A percentile compares a stretch with the other conserved stretches of the same genome.
Evolutionary conservation across 1,140 invertebrate genomes (phyloP).

Genomic region (Trachelipus rathkii): DNA sequence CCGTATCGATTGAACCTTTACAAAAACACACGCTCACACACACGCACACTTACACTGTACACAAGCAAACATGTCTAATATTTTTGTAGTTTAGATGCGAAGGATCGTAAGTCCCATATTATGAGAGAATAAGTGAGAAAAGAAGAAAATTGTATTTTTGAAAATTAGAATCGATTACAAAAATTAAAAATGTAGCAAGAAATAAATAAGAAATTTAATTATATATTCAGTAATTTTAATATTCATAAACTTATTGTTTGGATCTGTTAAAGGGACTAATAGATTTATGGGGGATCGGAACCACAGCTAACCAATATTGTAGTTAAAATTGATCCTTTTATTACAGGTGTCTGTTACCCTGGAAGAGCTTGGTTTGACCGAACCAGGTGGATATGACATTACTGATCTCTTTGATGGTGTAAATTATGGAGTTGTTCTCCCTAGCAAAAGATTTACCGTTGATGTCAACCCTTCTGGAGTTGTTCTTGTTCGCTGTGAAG

Average conservation of each 20-base stretch:
- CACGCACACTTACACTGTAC: not conserved
- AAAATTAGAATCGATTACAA: too few relatives aligned
- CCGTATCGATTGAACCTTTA: too few relatives aligned
- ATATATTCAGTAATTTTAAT: too few relatives aligned
- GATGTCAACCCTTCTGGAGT: slow-evolving; percentile 81
- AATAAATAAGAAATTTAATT: too few relatives aligned
- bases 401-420: slow-evolving; percentile 82
- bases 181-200: too few relatives aligned
- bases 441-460: slow-evolving; percentile 81
- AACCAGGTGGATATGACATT: slow-evolving; percentile 73
- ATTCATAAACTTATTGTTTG: too few relatives aligned
- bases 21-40: too few relatives aligned
- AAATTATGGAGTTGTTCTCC: slow-evolving; percentile 72
- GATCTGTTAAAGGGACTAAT: too few relatives aligned
- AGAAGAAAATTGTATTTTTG: too few relatives aligned
- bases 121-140: too few relatives aligned
- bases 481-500: not conserved
- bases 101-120: too few relatives aligned
- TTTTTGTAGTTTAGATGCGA: not conserved
- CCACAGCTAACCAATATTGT: not conserved
- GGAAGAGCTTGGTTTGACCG: slow-evolving; percentile 72
- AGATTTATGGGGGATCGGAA: not conserved
- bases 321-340: not conserved
- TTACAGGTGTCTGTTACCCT: slow-evolving; percentile 55
- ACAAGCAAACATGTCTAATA: too few relatives aligned